Conservation (phyloP, 2,113 vertebrate species). For the Dryoscopus gambensis region DNA sequence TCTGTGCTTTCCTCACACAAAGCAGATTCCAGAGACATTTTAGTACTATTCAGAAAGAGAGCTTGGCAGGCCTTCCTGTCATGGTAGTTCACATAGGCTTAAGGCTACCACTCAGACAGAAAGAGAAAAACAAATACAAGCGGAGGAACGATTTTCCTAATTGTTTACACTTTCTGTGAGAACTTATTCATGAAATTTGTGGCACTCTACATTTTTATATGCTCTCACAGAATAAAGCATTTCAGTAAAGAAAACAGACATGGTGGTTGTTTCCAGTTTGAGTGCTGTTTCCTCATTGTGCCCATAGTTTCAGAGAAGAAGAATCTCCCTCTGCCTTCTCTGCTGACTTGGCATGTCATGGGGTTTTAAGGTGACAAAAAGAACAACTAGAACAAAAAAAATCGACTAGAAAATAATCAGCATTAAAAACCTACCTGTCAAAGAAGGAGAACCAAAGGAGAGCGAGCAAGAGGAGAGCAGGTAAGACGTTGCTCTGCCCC, state of each 20-base stretch:
- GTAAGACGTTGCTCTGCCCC: background rate
- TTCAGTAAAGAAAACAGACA: background rate
- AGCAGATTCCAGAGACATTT: slow-evolving; percentile 24
- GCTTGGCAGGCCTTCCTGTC: background rate
- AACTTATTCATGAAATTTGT: background rate
- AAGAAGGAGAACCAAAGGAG: background rate
- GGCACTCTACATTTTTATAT: background rate
- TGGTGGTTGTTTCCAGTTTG: background rate
- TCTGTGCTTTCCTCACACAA: background rate
- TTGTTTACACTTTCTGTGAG: background rate
- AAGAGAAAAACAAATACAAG: slow-evolving; percentile 24
- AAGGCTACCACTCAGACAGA: slow-evolving; percentile 10
- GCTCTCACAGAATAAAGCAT: background rate
- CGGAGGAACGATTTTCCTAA: background rate
- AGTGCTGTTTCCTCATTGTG: background rate
- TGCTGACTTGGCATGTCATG: background rate
- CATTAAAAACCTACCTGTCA: background rate
- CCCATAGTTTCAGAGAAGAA: background rate
- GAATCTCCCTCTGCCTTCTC: background rate
- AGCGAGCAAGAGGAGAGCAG: background rate
- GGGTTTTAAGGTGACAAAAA: background rate
- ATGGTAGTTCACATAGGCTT: slow-evolving; percentile 16
- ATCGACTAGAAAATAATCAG: background rate
- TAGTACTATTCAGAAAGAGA: slow-evolving; percentile 3
- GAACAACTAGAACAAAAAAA: background rate